Base-by-base conservation (phyloP, 2,888 invertebrate species). In the Ophion ellenae region DNA sequence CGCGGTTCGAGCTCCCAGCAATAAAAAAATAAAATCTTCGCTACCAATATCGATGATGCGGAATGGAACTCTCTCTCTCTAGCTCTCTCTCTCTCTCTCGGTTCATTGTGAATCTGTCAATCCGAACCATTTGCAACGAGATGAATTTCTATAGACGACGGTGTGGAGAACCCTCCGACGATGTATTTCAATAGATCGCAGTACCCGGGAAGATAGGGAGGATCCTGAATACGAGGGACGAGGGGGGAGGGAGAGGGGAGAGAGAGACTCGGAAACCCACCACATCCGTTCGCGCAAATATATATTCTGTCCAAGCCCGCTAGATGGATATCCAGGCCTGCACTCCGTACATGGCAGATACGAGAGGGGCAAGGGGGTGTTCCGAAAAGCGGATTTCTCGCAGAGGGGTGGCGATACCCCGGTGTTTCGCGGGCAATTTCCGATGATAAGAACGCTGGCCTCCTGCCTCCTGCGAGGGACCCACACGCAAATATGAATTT, bases 241-340 rank as follows among this genome's bases (percentile, higher is more conserved):
- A 47, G 47, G 9, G 47, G 47, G 47, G 63, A 75, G 83, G 73
- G 78, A 36, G 67, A 40, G 28, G 47, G 24, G 20, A 20, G 57
- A 64, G 59, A 66, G 64, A 61, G 47, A n/a, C 63, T 74, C 61
- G 81, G 53, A 74, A 78, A 79, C 75, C 81, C 81, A 75, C 81
- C 81, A 84, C 85, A 87, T 87, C 87, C 87, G 87, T 66, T 87
- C 82, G 83, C 11, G 47, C 47, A 47, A 10, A 47, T 47, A 47
- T 47, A 47, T 11, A 47, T 47, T 14, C 47, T 10, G 47, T 47
- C 47, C 47, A 47, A 47, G 47, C 47, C 47, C 14, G 11, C 47
- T 81, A 84, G 81, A 87, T 87, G 84, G 85, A 82, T 86, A 84
- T 86, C 78, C 74, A 28, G 20, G 61, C 11, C 64, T 63, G 45